These are phyloP conservation scores for Albula goreensis DNA, from an alignment of 2,113 vertebrate species.

Conservation along the genomic window DNA sequence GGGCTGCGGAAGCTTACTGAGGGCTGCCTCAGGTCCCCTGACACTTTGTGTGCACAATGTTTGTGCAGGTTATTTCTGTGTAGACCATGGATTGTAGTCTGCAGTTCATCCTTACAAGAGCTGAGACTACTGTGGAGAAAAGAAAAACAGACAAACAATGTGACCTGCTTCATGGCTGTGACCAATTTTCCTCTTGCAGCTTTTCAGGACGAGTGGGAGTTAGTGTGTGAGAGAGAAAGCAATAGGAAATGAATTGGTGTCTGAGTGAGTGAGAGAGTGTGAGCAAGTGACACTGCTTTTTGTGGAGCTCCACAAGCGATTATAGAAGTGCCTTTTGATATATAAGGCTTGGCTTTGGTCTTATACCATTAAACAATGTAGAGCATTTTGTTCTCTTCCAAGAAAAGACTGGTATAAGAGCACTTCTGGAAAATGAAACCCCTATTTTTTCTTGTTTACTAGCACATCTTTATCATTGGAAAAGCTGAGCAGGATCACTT, in stretches of 20 bases:
- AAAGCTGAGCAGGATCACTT: not conserved
- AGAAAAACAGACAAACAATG: slow-evolving; percentile 12
- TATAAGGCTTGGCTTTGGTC: not conserved
- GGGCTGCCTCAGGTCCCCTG: slow-evolving; percentile 52
- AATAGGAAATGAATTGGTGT: not conserved
- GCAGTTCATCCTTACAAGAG: slow-evolving; percentile 38
- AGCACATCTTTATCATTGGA: not conserved
- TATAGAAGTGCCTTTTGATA: not conserved
- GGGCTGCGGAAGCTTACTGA: not conserved
- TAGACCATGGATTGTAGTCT: slow-evolving; percentile 32
- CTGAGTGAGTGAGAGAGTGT: not conserved
- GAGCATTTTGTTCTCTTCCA: not conserved
- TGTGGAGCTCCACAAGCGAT: not conserved
- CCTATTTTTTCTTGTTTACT: not conserved
- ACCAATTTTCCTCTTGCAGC: not conserved
- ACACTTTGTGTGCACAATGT: slow-evolving; percentile 35
- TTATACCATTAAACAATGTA: not conserved
- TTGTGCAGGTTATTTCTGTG: slow-evolving; percentile 33
- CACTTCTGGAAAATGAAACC: not conserved
- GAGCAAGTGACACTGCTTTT: not conserved
- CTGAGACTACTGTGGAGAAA: slow-evolving; percentile 26
- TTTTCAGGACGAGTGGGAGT: not conserved
- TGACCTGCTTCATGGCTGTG: not conserved
- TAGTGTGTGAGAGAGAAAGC: not conserved
- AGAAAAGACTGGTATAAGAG: not conserved